Conservation (phyloP, 2,888 invertebrate species). For the Monopis laevigella region DNA sequence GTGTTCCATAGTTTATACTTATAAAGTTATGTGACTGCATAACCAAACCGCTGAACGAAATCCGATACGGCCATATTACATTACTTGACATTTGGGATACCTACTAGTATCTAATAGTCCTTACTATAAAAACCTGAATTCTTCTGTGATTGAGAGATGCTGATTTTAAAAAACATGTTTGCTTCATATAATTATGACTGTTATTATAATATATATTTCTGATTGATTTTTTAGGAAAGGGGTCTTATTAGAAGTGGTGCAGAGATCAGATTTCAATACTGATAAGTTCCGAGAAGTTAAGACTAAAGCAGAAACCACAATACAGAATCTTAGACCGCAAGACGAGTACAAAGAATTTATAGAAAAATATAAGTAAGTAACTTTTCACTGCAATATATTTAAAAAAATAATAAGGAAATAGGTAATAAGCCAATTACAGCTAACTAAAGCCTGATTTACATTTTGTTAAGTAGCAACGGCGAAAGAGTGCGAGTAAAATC, state of each 20-base stretch:
- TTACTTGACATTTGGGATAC: not conserved
- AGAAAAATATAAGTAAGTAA: constrained; percentile 83
- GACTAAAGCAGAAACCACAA: constrained; percentile 76
- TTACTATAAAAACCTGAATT: no score
- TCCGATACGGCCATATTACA: not conserved
- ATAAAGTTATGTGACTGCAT: no score
- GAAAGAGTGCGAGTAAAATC: no score
- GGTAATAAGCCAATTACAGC: no score
- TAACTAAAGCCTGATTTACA: no score
- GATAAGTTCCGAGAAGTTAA: constrained; percentile 85
- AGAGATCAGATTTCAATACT: constrained; percentile 80
- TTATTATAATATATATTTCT: not conserved
- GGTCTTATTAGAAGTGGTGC: constrained; percentile 81
- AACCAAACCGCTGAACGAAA: no score
- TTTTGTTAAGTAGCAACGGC: no score
- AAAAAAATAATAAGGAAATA: not conserved
- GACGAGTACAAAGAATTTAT: constrained; percentile 92
- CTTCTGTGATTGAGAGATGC: not conserved
- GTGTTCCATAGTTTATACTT: no score
- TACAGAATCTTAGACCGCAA: constrained; percentile 81
- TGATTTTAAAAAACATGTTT: not conserved
- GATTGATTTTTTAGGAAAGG: constrained; percentile 71
- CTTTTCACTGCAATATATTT: constrained; percentile 8
- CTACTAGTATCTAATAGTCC: not conserved
- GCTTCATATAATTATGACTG: not conserved